These are phyloP conservation scores for Tetranychus piercei DNA, from an alignment of 2,888 invertebrate species.

Conservation along the genomic window DNA sequence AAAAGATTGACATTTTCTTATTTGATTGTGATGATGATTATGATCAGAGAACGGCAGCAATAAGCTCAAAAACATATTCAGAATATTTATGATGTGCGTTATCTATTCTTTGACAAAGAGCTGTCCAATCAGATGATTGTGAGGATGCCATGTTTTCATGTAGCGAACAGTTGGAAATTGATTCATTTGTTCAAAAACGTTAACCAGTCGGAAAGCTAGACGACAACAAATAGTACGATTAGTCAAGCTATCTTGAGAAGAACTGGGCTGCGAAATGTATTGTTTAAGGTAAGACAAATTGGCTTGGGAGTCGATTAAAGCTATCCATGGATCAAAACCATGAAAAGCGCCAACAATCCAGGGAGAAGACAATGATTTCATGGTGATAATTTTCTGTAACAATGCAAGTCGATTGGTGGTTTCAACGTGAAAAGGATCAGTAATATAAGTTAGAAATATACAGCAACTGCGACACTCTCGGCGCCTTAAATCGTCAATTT, in stretches of 20 bases:
- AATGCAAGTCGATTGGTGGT: not conserved
- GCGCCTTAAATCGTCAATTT: not conserved
- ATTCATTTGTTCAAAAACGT: constrained; percentile 9
- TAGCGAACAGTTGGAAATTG: not conserved
- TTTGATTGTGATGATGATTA: no score
- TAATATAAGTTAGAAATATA: not conserved
- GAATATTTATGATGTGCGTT: no score
- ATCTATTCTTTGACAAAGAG: not conserved
- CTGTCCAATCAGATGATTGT: not conserved
- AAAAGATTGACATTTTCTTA: no score
- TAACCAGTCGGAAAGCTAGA: constrained; percentile 5
- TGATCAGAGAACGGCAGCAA: no score
- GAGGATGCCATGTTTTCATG: not conserved
- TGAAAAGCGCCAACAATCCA: constrained; percentile 5
- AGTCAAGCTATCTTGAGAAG: not conserved
- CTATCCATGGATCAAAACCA: not conserved
- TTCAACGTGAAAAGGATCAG: not conserved
- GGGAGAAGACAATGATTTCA: not conserved
- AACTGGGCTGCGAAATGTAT: not conserved
- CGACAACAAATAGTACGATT: not conserved
- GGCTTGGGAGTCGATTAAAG: not conserved
- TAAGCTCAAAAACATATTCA: no score
- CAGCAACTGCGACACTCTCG: not conserved
- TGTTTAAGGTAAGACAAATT: not conserved
- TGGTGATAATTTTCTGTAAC: not conserved